Base-by-base conservation (phyloP, 2,113 vertebrate species). In the Tapirus terrestris region DNA sequence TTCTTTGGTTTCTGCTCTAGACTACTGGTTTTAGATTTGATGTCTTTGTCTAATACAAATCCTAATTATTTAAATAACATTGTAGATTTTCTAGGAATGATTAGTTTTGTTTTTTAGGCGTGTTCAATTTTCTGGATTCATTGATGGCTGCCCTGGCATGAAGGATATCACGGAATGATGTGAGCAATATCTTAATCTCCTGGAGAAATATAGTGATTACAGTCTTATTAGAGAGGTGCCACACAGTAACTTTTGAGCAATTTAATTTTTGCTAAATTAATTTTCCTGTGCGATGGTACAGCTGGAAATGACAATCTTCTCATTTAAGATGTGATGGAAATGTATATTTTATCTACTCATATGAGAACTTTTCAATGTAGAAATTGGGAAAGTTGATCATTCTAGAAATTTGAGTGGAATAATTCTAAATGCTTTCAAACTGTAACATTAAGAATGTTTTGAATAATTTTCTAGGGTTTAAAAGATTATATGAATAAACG, bases 31-130 rank as follows among this genome's bases (percentile, higher is more conserved):
- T 89, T 91, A n/a, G 4, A 80, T 77, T 29, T 96, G 79, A 93
- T 65, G 25, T 88, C 23, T 75, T 72, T 97, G 53, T 77, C 20
- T 93, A 97, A 81, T 16, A 89, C 14, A 95, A 80, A 94, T 81
- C 29, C 43, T 75, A 70, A 33, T 63, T 4, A 70, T 70, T 89
- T 81, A 63, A 70, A 76, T 89, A 89, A 61, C 16, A 73, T 3
- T 81, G 6, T 45, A 76, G 39, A 0, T 81, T 88, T 3, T 68
- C 6, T 61, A 39, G 7, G 6, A 45, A 80, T 61, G 8, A 65
- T 36, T 65, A 31, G 12, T 60, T 92, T 92, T 92, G n/a, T 43
- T 86, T 92, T 23, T 51, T 77, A 70, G 23, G 1, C 58, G 16
- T 29, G 6, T 91, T 88, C 0, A 23, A 7, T 88, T 90, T 94